Evolutionary conservation across 1,140 invertebrate species (phyloP).

Genomic region (Orius insidiosus): DNA sequence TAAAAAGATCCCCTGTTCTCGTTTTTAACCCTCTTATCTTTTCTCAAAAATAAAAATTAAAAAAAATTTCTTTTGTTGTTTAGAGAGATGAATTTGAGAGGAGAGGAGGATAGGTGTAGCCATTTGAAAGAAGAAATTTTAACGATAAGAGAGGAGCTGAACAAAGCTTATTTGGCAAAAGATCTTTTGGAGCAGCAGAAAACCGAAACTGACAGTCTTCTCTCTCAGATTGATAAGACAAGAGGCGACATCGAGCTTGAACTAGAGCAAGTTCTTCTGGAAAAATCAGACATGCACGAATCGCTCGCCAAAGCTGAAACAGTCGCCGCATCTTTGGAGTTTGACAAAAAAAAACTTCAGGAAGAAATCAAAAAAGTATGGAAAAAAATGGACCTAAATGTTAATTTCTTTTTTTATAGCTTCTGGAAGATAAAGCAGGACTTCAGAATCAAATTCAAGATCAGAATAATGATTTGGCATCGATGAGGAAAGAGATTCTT

Average conservation of each 20-base stretch:
- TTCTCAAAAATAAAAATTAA: no score
- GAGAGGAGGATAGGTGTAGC: constrained; percentile 58
- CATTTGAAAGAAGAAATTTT: constrained; percentile 55
- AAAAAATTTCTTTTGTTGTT: constrained; percentile 4
- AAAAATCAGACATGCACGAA: constrained; percentile 56
- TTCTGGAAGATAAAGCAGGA: constrained; percentile 48
- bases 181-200: constrained; percentile 67
- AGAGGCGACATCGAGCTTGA: constrained; percentile 60
- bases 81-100: constrained; percentile 32
- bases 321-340: constrained; percentile 41
- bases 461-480: constrained; percentile 50
- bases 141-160: constrained; percentile 52
- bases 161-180: constrained; percentile 45
- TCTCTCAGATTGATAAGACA: constrained; percentile 55
- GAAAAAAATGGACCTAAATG: no score
- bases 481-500: constrained; percentile 54
- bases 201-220: constrained; percentile 48
- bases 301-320: constrained; percentile 49
- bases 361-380: constrained; percentile 55
- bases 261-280: constrained; percentile 46
- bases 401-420: no score
- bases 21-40: no score
- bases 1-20: no score
- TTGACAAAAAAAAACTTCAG: constrained; percentile 49
- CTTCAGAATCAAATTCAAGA: constrained; percentile 49